Evolutionary conservation across 2,888 invertebrate species (phyloP), one percentile per base, ranked within the genome.

Genomic region (Synergus japonicus): DNA sequence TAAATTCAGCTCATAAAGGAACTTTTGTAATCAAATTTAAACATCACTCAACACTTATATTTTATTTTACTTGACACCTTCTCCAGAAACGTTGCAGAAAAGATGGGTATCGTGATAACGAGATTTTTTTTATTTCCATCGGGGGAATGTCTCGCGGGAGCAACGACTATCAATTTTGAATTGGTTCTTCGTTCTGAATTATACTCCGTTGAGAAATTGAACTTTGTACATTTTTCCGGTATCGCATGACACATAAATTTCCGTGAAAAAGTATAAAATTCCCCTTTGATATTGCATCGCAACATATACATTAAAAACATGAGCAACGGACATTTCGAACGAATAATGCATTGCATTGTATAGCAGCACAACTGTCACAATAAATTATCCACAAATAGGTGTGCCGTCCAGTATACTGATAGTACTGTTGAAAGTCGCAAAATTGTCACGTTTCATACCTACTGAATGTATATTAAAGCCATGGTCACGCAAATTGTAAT

Each of bases 151-250:
- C 22, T 37, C 49, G 29, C 12, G 29, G 29, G 69, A 29, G 49
- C 15, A 73, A 15, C 29, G 29, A 37, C 69, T 73, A 73, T 73
- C 49, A 73, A 49, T 73, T 73, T 54, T 54, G 69, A 54, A 73
- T 73, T 49, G 69, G 49, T 49, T 49, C 54, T 73, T 73, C 49
- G 29, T 73, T 73, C n/a, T 73, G 69, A 73, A 46, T 73, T 49
- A 73, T 73, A 29, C 22, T 29, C 9, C 49, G 9, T 49, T 15
- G 49, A 49, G 15, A 54, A 37, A 73, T 73, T 73, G 37, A 73
- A 54, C 29, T 37, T 54, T 37, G 4, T 65, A 7, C 49, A 37
- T 37, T 73, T 73, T 49, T 29, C 37, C 69, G n/a, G n/a, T 15
- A 54, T 46, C 22, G 44, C 43, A 13, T 9, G 29, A 22, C 10